Percentiles rank a stretch among this genome's conserved stretches.
Evolutionary conservation across 1,140 invertebrate species (phyloP).

Genomic region (Caerostris extrusa): DNA sequence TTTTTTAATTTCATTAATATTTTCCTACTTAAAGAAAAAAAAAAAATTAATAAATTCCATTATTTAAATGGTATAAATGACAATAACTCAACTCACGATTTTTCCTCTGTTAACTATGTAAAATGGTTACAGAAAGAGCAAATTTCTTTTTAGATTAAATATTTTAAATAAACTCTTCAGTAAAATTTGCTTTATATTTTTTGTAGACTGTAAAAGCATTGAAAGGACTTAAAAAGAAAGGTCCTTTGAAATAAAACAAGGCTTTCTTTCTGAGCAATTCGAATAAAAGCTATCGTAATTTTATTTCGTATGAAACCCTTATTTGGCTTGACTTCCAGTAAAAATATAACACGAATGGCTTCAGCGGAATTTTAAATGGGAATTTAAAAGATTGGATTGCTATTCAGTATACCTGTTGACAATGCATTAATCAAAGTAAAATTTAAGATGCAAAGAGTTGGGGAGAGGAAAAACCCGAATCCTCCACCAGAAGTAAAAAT

Average conservation of each 20-base stretch:
- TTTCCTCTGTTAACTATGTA: too few species aligned
- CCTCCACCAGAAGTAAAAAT: not conserved
- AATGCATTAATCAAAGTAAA: slow-evolving; percentile 9
- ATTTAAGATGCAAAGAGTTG: slow-evolving; percentile 31
- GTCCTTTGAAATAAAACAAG: not conserved
- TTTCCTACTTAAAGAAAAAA: too few species aligned
- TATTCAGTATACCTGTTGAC: slow-evolving; percentile 23
- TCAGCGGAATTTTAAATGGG: not conserved
- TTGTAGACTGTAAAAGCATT: too few species aligned
- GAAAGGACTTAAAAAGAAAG: too few species aligned
- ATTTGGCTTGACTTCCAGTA: not conserved
- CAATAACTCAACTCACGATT: too few species aligned
- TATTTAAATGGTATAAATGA: too few species aligned
- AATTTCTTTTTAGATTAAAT: too few species aligned
- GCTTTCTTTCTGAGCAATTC: not conserved
- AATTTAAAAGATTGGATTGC: slow-evolving; percentile 3
- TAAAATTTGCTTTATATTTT: too few species aligned
- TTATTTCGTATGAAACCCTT: not conserved
- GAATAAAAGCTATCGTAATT: not conserved
- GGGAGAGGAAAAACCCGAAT: not conserved
- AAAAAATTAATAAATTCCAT: too few species aligned
- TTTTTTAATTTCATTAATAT: too few species aligned
- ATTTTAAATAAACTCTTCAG: too few species aligned
- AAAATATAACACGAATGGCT: not conserved
- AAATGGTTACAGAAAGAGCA: too few species aligned